Evolutionary conservation across 2,888 invertebrate genomes (phyloP).

Genomic region (Gisinianus flammeolus): DNA sequence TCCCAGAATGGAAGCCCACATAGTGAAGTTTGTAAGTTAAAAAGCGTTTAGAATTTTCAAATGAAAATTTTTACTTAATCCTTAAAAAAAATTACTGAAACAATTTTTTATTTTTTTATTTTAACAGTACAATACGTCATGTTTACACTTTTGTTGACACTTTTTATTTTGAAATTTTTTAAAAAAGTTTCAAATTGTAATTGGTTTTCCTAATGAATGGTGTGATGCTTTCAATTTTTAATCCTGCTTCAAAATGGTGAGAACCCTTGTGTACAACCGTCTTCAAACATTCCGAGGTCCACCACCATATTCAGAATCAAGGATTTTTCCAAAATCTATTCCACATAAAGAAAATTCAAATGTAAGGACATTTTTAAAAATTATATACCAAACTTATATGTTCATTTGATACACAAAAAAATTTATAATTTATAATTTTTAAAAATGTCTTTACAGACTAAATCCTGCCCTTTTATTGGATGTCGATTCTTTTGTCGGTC

Average conservation of each 20-base stretch:
- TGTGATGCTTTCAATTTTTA: no score
- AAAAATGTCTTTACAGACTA: not conserved
- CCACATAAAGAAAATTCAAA: not conserved
- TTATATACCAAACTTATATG: no score
- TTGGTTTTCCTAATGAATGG: no score
- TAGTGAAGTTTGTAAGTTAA: no score
- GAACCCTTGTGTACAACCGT: not conserved
- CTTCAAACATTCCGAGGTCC: not conserved
- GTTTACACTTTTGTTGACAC: not conserved
- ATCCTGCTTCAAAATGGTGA: not conserved
- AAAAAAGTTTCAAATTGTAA: no score
- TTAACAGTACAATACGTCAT: not conserved
- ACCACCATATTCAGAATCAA: not conserved
- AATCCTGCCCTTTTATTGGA: not conserved
- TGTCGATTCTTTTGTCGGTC: slow-evolving; percentile 1
- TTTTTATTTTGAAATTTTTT: not conserved
- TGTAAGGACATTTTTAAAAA: no score
- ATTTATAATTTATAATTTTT: not conserved
- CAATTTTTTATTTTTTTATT: no score
- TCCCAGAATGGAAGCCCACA: no score
- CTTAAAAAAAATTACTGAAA: no score
- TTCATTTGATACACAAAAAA: no score
- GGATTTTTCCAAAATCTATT: not conserved
- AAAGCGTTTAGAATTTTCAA: no score
- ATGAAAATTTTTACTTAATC: no score